Evolutionary conservation across 2,888 invertebrate species (phyloP), one percentile per base, ranked within the genome.

Genomic region (Poecilus cupreus): DNA sequence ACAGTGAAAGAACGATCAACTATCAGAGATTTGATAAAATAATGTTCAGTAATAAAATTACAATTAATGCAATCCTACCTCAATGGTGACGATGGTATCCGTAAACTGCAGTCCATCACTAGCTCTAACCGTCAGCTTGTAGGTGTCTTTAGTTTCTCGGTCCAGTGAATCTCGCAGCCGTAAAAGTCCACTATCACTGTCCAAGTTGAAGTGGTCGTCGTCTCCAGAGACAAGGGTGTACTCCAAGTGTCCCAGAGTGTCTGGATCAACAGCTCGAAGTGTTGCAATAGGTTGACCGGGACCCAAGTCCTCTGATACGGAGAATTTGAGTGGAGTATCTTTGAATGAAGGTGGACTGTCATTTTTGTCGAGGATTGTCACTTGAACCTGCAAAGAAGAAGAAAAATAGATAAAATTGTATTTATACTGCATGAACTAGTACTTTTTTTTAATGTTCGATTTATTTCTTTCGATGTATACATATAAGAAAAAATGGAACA

Each of bases 321-420:
- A 91, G 88, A 94, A 95, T 72, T 92, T 92, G 85, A 94, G 90
- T 13, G 94, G 94, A 39, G 94, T 92, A 83, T 94, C 93, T 85
- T 93, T 93, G 91, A 97, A 96, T 78, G 94, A 93, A 2, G 98
- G 98, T n/a, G 97, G 97, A 86, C 96, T 97, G 91, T 98, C 98
- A 89, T 98, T 98, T 89, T 95, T 95, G 90, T 98, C 98, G 88
- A 96, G 89, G 76, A 98, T 94, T 81, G 93, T 93, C 85, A 98
- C 94, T 89, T 93, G 93, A 85, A 97, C 95, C 97, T 97, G 94
- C 22, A 92, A 93, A 85, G 84, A 87, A 86, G 85, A 89, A 86
- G 83, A 83, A 83, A 82, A 13, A 5, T 3, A 20, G 16, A 10
- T 54, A 8, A 32, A 3, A 32, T 6, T 32, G 8, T 32, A 2